Percentiles rank a stretch among this genome's conserved stretches.
Conservation (phyloP, 2,113 vertebrate species). For the Merops nubicus region DNA sequence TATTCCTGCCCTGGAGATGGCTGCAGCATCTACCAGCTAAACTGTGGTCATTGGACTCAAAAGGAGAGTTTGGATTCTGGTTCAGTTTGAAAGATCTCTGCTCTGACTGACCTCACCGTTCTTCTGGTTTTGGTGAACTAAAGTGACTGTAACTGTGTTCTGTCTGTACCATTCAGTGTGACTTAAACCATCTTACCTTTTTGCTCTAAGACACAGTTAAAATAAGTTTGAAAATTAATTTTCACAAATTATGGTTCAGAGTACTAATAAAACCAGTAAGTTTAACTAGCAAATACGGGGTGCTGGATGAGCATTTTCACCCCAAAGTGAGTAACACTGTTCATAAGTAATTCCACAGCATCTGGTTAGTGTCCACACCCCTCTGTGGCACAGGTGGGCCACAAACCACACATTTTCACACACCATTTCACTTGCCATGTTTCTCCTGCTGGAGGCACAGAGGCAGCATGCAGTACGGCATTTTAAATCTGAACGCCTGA, state of each 20-base stretch:
- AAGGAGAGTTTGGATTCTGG: not conserved
- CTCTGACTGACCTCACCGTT: not conserved
- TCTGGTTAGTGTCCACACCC: not conserved
- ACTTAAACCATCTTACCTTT: not conserved
- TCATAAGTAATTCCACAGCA: not conserved
- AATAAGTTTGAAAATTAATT: not conserved
- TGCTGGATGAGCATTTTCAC: not conserved
- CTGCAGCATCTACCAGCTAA: conserved; percentile 9
- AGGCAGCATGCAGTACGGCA: not conserved
- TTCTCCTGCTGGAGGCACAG: not conserved
- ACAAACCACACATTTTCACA: not conserved
- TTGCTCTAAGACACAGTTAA: not conserved
- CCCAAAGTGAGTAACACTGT: not conserved
- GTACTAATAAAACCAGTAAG: not conserved
- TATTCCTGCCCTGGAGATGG: conserved; percentile 19
- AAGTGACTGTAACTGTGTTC: not conserved
- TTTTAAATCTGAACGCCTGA: not conserved
- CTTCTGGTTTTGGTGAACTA: not conserved
- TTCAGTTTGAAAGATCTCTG: not conserved
- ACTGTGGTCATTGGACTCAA: not conserved
- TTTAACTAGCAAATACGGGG: not conserved
- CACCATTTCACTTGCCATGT: not conserved
- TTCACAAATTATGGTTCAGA: not conserved
- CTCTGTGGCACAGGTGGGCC: not conserved
- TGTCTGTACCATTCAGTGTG: not conserved